Percentiles rank a stretch among this genome's conserved stretches.
Evolutionary conservation across 2,113 vertebrate species (phyloP).

Genomic region (Siniperca chuatsi): DNA sequence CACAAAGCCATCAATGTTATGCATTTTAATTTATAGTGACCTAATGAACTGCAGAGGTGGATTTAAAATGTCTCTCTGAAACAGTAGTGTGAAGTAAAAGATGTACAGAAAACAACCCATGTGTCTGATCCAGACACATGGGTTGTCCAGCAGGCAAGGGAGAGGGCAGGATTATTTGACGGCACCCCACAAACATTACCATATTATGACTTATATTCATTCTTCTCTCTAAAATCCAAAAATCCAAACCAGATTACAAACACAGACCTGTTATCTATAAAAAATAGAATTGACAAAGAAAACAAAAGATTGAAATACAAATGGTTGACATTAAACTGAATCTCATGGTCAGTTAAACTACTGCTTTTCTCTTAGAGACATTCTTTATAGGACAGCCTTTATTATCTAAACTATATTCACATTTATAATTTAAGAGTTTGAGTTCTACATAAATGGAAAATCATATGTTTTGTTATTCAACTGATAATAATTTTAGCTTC

Average conservation of each 20-base stretch:
- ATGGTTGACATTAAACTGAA: background rate
- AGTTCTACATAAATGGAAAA: background rate
- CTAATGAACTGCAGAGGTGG: conserved; percentile 17
- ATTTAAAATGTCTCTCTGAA: conserved; percentile 8
- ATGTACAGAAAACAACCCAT: conserved; percentile 3
- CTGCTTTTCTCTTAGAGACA: background rate
- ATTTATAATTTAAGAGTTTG: background rate
- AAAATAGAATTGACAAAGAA: no score
- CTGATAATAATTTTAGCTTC: background rate
- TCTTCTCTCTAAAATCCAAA: background rate
- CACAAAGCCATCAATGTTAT: conserved; percentile 31
- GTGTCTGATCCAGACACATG: conserved; percentile 7
- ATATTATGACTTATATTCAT: background rate
- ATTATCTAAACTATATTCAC: background rate
- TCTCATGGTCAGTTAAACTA: background rate
- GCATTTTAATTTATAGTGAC: conserved; percentile 15
- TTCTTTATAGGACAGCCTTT: background rate
- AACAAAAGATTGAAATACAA: no score
- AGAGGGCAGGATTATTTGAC: background rate
- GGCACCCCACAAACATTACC: background rate
- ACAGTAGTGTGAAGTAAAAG: background rate
- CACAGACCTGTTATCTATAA: background rate
- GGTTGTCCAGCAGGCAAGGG: background rate
- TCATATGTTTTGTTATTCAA: background rate
- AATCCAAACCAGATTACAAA: background rate